These are phyloP conservation scores for Neopelma chrysocephalum DNA, from an alignment of 2,797 vertebrate species.

Conservation along the genomic window DNA sequence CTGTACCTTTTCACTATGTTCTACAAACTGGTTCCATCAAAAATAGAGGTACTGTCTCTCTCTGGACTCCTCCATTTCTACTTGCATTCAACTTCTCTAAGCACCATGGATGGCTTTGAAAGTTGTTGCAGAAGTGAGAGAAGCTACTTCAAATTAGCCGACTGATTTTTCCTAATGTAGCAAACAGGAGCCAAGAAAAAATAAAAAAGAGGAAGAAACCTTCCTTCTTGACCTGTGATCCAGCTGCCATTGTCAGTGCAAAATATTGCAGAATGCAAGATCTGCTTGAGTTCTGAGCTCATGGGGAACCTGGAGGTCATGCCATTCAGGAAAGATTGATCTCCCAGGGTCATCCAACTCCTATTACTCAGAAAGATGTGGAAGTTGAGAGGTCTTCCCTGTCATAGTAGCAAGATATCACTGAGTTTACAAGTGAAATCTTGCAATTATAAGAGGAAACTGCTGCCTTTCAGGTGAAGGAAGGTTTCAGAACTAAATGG, in stretches of 20 bases:
- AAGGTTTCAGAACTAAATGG: background rate
- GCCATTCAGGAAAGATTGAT: constrained; percentile 34
- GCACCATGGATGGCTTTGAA: background rate
- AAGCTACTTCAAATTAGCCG: background rate
- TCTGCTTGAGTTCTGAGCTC: constrained; percentile 17
- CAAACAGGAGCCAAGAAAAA: background rate
- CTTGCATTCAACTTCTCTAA: background rate
- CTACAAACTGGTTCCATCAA: background rate
- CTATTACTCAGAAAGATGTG: background rate
- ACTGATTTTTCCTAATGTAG: background rate
- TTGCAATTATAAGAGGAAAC: background rate
- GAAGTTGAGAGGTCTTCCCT: constrained; percentile 19
- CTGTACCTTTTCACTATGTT: fast-evolving
- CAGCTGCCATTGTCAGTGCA: background rate
- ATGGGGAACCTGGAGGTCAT: background rate
- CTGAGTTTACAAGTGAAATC: background rate
- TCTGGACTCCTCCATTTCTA: background rate
- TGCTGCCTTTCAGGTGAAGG: background rate
- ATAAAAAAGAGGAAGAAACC: background rate
- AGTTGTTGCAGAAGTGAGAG: background rate
- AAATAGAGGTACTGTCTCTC: background rate
- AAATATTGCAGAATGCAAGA: constrained; percentile 19
- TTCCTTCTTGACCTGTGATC: constrained; percentile 26
- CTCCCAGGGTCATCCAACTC: background rate
- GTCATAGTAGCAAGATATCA: background rate